These are phyloP conservation scores for Cerceris rybyensis DNA, from an alignment of 2,888 invertebrate genomes.

Conservation along the genomic window DNA sequence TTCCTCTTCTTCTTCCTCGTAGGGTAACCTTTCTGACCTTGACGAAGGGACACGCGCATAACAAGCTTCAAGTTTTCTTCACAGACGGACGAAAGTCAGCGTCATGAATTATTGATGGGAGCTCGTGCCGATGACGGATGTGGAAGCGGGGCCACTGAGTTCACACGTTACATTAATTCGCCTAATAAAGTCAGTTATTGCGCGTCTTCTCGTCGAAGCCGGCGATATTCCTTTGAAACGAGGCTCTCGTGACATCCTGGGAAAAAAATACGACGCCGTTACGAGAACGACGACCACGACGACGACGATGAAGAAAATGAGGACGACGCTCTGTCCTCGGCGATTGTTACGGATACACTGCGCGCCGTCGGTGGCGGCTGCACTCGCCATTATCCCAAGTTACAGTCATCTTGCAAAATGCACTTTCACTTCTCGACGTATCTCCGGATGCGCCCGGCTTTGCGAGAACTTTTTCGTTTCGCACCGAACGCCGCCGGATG, in stretches of 20 bases:
- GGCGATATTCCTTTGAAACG: background rate
- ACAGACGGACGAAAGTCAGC: constrained; percentile 25
- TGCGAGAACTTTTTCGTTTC: constrained; percentile 46
- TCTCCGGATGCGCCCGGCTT: constrained; percentile 63
- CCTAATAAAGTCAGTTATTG: constrained; percentile 26
- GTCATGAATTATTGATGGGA: constrained; percentile 53
- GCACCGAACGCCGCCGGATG: constrained; percentile 34
- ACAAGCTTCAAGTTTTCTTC: constrained; percentile 32
- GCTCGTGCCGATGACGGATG: constrained; percentile 29
- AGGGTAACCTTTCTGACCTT: constrained; percentile 37
- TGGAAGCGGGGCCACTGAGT: constrained; percentile 29
- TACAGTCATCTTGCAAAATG: constrained; percentile 67
- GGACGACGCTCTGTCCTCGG: constrained; percentile 17
- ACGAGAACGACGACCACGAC: background rate
- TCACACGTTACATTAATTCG: constrained; percentile 32
- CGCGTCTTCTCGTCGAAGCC: constrained; percentile 19
- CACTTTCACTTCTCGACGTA: constrained; percentile 67
- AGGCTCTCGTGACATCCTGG: constrained; percentile 18
- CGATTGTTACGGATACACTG: constrained; percentile 53
- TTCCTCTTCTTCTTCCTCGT: constrained; percentile 44
- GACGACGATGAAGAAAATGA: background rate
- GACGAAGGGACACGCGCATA: constrained; percentile 46
- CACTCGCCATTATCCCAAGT: constrained; percentile 57
- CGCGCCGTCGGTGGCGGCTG: constrained; percentile 48
- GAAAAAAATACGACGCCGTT: background rate